phyloP scores from a whole-genome alignment of 1,140 invertebrate genomes.

The Sycobia sp. region DNA sequence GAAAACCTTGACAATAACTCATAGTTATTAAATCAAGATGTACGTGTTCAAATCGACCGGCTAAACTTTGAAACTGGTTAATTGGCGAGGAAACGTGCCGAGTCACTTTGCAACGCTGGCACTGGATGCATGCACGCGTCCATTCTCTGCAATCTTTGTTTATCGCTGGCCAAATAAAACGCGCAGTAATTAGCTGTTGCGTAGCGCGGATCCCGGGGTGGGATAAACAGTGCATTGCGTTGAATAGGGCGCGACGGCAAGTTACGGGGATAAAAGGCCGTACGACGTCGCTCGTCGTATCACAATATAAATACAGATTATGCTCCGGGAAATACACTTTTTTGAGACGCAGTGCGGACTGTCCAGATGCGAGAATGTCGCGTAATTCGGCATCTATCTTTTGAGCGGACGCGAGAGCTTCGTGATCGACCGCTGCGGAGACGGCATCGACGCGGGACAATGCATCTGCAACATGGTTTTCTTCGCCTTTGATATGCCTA shows the following conservation, averaged over 20 bases:
- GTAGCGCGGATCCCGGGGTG: background rate
- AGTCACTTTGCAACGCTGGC: background rate
- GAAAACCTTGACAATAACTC: background rate
- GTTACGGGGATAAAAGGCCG: background rate
- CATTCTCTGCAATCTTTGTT: background rate
- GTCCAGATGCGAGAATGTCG: background rate
- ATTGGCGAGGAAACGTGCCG: background rate
- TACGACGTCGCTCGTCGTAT: background rate
- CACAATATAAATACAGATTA: background rate
- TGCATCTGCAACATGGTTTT: conserved; percentile 45
- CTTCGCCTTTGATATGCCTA: conserved; percentile 43
- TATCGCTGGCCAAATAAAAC: background rate
- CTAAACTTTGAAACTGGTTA: background rate
- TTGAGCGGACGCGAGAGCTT: background rate
- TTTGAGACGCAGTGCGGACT: background rate
- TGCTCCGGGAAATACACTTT: conserved; percentile 33
- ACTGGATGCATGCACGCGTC: background rate
- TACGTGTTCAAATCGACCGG: conserved; percentile 1
- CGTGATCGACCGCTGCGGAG: background rate
- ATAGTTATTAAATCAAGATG: conserved; percentile 4
- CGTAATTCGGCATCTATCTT: background rate
- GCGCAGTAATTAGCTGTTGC: background rate
- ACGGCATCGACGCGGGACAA: conserved; percentile 43
- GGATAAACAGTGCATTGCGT: background rate
- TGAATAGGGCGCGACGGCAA: background rate